Evolutionary conservation across 2,888 invertebrate species (phyloP).

Genomic region (Pomacea canaliculata): DNA sequence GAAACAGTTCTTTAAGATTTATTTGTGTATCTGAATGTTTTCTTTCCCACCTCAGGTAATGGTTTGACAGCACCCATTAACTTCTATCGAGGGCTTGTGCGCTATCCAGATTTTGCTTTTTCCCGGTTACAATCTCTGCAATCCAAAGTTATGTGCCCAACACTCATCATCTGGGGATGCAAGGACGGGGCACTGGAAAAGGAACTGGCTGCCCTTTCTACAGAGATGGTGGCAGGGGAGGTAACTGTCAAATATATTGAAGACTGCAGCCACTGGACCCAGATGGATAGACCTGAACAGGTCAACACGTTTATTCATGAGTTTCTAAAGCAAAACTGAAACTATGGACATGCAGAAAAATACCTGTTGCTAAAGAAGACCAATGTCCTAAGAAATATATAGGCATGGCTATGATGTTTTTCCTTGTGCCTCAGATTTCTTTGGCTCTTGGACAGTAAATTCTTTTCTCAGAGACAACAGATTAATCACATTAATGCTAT

Average conservation of each 20-base stretch:
- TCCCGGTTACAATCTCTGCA: constrained; percentile 1
- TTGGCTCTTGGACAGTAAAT: too few species aligned
- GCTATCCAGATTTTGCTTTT: constrained; percentile 73
- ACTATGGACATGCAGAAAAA: not conserved
- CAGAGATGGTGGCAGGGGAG: constrained; percentile 7
- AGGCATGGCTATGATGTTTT: too few species aligned
- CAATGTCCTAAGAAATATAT: too few species aligned
- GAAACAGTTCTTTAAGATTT: too few species aligned
- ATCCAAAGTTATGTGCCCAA: constrained; percentile 23
- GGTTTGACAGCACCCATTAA: constrained; percentile 80
- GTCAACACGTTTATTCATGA: constrained; percentile 1
- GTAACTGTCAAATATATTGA: constrained; percentile 14
- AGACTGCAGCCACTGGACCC: constrained; percentile 14
- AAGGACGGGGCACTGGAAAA: constrained; percentile 25
- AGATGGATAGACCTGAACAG: constrained; percentile 2
- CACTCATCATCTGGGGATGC: constrained; percentile 31
- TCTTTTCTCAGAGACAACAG: too few species aligned
- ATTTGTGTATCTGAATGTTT: too few species aligned
- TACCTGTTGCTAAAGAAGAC: too few species aligned
- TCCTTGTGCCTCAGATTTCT: too few species aligned
- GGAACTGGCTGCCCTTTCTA: constrained; percentile 17
- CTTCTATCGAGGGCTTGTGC: constrained; percentile 76
- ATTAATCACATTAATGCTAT: too few species aligned
- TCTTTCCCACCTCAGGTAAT: not conserved
- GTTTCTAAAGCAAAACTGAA: not conserved